Evolutionary conservation across 2,797 vertebrate species (phyloP).

Genomic region (Sitta carolinensis): DNA sequence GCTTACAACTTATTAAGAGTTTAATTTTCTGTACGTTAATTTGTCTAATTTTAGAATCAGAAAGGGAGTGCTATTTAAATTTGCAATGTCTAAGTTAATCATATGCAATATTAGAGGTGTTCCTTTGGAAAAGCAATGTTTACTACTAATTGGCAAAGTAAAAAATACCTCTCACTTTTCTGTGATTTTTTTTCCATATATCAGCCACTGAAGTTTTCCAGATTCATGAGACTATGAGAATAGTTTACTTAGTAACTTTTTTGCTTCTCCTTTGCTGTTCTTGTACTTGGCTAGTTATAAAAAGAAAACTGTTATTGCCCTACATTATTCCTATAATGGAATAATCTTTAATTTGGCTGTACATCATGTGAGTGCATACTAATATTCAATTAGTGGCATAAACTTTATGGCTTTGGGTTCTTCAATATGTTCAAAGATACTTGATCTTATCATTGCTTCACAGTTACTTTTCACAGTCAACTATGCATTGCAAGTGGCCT

Average conservation of each 20-base stretch:
- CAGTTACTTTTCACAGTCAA: neutral
- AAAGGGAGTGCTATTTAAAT: neutral
- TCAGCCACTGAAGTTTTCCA: neutral
- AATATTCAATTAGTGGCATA: neutral
- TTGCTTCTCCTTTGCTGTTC: neutral
- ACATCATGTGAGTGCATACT: neutral
- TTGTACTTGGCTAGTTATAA: neutral
- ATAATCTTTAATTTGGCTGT: neutral
- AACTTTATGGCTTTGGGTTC: neutral
- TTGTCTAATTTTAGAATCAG: neutral
- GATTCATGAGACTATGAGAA: neutral
- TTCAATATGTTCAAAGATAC: neutral
- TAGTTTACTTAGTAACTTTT: neutral
- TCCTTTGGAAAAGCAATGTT: neutral
- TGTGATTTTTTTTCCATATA: neutral
- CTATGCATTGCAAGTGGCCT: neutral
- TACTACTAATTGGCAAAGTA: neutral
- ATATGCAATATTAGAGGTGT: neutral
- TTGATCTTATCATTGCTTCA: neutral
- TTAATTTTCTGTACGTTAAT: neutral
- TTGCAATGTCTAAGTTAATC: neutral
- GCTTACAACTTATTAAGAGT: neutral
- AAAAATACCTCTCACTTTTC: neutral
- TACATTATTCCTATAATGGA: neutral
- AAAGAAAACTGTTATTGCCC: neutral